A percentile compares a stretch with the other conserved stretches of the same genome.
Conservation (phyloP, 2,888 invertebrate genomes). For the Odontocolon sp. region DNA sequence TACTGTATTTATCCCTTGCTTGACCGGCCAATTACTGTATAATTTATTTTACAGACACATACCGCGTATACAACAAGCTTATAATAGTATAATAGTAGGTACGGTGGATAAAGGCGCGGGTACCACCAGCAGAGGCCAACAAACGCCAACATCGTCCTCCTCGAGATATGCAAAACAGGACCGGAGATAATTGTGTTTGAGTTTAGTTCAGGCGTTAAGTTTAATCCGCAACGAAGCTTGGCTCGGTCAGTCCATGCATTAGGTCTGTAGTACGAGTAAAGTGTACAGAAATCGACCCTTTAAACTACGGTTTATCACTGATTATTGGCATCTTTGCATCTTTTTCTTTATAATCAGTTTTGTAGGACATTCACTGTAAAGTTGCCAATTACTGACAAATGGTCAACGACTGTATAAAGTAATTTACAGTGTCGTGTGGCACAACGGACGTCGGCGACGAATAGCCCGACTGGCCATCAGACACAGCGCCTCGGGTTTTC, state of each 20-base stretch:
- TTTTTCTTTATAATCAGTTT: too few relatives aligned
- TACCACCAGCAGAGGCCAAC: slow-evolving; percentile 6
- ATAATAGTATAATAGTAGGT: background rate
- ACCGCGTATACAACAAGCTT: background rate
- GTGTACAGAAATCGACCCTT: too few relatives aligned
- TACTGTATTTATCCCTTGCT: too few relatives aligned
- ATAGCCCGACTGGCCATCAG: background rate
- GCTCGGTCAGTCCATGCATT: slow-evolving; percentile 16
- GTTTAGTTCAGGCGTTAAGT: slow-evolving; percentile 52
- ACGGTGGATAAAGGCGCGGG: slow-evolving; percentile 6
- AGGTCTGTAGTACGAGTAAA: background rate
- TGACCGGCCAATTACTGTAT: too few relatives aligned
- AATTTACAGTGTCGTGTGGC: background rate
- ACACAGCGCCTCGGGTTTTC: background rate
- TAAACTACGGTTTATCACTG: too few relatives aligned
- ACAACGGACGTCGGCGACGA: background rate
- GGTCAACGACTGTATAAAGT: background rate
- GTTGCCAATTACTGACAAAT: too few relatives aligned
- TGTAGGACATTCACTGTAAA: too few relatives aligned
- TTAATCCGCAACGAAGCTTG: slow-evolving; percentile 55
- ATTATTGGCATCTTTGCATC: too few relatives aligned
- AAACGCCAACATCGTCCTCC: slow-evolving; percentile 32
- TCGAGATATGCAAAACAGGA: slow-evolving; percentile 57
- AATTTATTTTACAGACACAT: background rate
- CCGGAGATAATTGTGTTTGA: slow-evolving; percentile 58